These are phyloP conservation scores for Brachyhypopomus occidentalis DNA, from an alignment of 2,113 vertebrate genomes.

Conservation along the genomic window DNA sequence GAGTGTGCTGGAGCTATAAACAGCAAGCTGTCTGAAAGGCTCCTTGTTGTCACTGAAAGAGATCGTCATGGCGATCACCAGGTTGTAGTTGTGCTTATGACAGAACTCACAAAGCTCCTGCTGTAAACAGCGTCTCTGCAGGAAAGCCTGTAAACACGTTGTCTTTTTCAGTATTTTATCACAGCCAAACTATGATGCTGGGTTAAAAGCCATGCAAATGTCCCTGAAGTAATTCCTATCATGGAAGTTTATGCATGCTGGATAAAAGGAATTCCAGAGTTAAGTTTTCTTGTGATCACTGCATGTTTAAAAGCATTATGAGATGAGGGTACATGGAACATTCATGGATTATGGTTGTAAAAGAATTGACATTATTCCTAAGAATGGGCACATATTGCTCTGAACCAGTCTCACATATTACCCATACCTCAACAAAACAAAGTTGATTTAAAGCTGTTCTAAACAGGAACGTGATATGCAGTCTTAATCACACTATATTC, in stretches of 20 bases:
- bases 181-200: neutral
- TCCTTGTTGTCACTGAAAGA: conserved; percentile 74
- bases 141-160: conserved; percentile 75
- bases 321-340: neutral
- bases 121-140: conserved; percentile 71
- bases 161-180: neutral
- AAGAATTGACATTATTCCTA: conserved; percentile 32
- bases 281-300: neutral
- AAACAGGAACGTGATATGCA: neutral
- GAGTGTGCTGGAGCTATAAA: conserved; percentile 75
- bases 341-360: conserved; percentile 15
- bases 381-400: conserved; percentile 15
- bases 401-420: no score
- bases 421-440: no score
- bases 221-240: neutral
- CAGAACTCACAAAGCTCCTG: conserved; percentile 81
- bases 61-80: conserved; percentile 85
- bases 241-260: neutral
- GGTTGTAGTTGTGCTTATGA: conserved; percentile 68
- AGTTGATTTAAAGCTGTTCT: no score
- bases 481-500: neutral
- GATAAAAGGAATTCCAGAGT: neutral
- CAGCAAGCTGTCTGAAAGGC: conserved; percentile 80
- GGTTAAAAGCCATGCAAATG: neutral
- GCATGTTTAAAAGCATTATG: neutral